Conservation (phyloP, 1,140 invertebrate species). For the Ridgeia piscesae region DNA sequence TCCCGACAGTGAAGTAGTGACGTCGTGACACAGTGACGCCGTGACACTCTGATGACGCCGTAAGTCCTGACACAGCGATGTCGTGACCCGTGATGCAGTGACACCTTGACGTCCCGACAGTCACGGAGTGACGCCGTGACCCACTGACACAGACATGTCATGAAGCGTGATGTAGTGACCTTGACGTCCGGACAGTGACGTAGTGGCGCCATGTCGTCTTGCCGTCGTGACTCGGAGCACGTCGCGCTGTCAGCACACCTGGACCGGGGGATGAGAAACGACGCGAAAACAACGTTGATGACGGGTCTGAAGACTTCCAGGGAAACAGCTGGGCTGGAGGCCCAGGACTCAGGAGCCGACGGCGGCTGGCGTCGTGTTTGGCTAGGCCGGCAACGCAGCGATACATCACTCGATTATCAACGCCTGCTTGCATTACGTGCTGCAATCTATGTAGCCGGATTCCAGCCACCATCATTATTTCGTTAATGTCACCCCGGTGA, state of each 20-base stretch:
- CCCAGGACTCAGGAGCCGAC: neutral
- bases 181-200: too few species aligned
- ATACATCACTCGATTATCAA: neutral
- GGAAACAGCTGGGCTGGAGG: neutral
- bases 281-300: neutral
- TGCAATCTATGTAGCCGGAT: neutral
- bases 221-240: neutral
- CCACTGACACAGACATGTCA: too few species aligned
- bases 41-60: too few species aligned
- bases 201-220: too few species aligned
- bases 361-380: neutral
- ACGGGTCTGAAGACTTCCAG: neutral
- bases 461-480: neutral
- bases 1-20: too few species aligned
- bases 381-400: neutral
- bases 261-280: neutral
- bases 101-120: too few species aligned
- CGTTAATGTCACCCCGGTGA: neutral
- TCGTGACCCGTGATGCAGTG: too few species aligned
- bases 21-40: too few species aligned
- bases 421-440: neutral
- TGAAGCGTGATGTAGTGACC: too few species aligned
- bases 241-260: neutral
- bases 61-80: too few species aligned
- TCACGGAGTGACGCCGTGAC: too few species aligned